These are phyloP conservation scores for Oryzias celebensis DNA, from an alignment of 2,113 vertebrate genomes.

Conservation along the genomic window DNA sequence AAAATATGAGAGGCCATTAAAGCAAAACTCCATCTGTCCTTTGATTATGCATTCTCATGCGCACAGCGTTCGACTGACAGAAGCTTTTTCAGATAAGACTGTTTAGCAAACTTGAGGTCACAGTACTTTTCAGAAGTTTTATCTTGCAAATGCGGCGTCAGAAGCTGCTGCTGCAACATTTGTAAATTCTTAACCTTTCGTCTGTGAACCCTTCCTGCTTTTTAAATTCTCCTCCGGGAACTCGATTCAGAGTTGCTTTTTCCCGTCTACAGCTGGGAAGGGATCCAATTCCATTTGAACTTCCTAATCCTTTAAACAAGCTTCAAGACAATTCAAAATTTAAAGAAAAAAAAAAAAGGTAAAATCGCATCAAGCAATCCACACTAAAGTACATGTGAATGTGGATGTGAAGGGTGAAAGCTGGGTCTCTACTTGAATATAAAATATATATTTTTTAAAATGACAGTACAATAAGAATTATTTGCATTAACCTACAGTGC, in stretches of 20 bases:
- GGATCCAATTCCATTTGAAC: slow-evolving; percentile 4
- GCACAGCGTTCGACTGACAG: neutral
- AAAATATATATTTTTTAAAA: no score
- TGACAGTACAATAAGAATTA: no score
- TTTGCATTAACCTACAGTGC: no score
- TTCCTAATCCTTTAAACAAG: slow-evolving; percentile 14
- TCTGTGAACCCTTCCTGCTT: neutral
- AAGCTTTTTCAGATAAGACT: neutral
- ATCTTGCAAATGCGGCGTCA: neutral
- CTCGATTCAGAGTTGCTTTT: no score
- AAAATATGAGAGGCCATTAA: neutral
- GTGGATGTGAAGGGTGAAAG: no score
- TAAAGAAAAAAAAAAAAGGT: no score
- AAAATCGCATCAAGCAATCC: no score
- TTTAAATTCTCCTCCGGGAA: slow-evolving; percentile 6
- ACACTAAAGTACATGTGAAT: no score
- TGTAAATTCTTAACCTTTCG: slow-evolving; percentile 9
- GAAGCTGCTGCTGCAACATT: neutral
- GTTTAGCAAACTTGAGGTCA: neutral
- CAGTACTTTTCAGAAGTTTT: slow-evolving; percentile 4
- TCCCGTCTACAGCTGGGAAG: slow-evolving; percentile 5
- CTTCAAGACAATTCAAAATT: neutral
- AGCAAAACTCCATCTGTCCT: neutral
- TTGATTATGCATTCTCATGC: neutral
- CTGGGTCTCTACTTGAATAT: no score